Percentiles rank a stretch among this genome's conserved stretches.
Evolutionary conservation across 2,113 vertebrate genomes (phyloP).

Genomic region (Mobula birostris): DNA sequence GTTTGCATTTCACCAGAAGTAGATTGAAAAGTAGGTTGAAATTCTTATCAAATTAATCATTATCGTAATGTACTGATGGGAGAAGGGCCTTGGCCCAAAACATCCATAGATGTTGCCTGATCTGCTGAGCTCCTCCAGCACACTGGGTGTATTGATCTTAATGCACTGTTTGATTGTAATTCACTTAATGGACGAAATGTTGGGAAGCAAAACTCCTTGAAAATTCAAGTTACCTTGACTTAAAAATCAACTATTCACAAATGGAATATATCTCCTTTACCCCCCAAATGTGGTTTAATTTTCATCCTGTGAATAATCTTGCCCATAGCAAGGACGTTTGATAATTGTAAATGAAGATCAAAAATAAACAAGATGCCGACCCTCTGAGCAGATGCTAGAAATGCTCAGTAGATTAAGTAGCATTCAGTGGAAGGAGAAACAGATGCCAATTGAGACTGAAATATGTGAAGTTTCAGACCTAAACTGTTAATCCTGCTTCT

Average conservation of each 20-base stretch:
- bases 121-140: too few relatives aligned
- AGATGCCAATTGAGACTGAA: too few relatives aligned
- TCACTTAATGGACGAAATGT: not conserved
- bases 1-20: not conserved
- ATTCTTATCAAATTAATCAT: not conserved
- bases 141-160: not conserved
- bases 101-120: too few relatives aligned
- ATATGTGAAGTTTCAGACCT: too few relatives aligned
- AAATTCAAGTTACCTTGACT: not conserved
- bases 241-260: not conserved
- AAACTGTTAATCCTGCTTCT: too few relatives aligned
- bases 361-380: too few relatives aligned
- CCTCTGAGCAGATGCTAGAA: too few relatives aligned
- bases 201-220: not conserved
- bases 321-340: not conserved
- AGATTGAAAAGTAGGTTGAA: not conserved
- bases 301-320: not conserved
- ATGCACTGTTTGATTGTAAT: not conserved
- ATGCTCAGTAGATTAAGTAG: too few relatives aligned
- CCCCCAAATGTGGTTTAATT: not conserved
- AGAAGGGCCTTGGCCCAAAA: too few relatives aligned
- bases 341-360: not conserved
- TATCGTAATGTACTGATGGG: not conserved
- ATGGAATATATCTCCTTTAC: not conserved
- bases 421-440: too few relatives aligned